Evolutionary conservation across 2,888 invertebrate genomes (phyloP).

Genomic region (Cataglyphis livida): DNA sequence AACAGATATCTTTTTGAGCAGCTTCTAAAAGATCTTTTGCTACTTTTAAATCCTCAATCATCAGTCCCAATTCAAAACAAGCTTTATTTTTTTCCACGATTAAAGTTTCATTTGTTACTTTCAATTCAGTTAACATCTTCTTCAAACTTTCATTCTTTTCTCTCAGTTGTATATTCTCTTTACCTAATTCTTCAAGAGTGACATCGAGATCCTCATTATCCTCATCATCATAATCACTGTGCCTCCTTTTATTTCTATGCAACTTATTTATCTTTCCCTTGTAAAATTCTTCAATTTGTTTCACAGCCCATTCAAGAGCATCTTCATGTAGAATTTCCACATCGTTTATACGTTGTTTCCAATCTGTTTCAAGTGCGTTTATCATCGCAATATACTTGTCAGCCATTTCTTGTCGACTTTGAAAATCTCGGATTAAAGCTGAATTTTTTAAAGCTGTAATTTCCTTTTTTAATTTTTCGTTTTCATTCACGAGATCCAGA

Average conservation of each 20-base stretch:
- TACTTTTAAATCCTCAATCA: conserved; percentile 76
- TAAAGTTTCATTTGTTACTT: conserved; percentile 71
- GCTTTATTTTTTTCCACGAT: conserved; percentile 76
- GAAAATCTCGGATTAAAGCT: conserved; percentile 76
- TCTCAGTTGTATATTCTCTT: conserved; percentile 74
- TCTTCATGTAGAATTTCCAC: conserved; percentile 81
- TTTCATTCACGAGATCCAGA: conserved; percentile 78
- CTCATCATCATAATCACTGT: conserved; percentile 54
- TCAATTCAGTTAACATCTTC: conserved; percentile 71
- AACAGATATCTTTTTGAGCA: conserved; percentile 71
- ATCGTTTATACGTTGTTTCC: conserved; percentile 80
- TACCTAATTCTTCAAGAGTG: conserved; percentile 71
- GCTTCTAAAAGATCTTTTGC: conserved; percentile 72
- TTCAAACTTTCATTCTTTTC: conserved; percentile 75
- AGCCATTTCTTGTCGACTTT: conserved; percentile 82
- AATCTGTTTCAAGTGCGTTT: conserved; percentile 78
- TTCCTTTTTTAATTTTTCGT: conserved; percentile 78
- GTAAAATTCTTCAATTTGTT: conserved; percentile 79
- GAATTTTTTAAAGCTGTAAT: conserved; percentile 75
- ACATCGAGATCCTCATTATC: conserved; percentile 28
- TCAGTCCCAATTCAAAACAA: conserved; percentile 75
- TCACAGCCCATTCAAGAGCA: conserved; percentile 77
- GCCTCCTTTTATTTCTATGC: conserved; percentile 70
- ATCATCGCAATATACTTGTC: conserved; percentile 79
- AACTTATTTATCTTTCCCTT: conserved; percentile 75